phyloP scores from a whole-genome alignment of 2,113 vertebrate species.

The Coregonus clupeaformis region DNA sequence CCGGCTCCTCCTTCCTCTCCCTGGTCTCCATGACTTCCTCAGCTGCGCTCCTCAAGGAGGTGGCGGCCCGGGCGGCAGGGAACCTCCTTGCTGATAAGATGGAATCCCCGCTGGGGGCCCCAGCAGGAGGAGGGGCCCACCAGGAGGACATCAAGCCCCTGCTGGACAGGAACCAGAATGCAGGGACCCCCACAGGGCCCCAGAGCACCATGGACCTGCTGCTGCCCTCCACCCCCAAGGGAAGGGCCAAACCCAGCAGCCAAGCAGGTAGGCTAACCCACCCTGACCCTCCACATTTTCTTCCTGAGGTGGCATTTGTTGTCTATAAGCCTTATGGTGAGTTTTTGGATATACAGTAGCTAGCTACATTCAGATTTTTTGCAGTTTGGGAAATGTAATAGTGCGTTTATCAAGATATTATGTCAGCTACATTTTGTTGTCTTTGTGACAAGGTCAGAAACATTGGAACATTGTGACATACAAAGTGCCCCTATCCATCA shows the following conservation, averaged over 20 bases:
- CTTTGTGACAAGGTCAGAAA: too few relatives aligned
- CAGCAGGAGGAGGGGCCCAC: conserved; percentile 70
- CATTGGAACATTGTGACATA: too few relatives aligned
- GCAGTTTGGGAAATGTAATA: too few relatives aligned
- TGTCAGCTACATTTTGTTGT: too few relatives aligned
- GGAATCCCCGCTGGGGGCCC: conserved; percentile 70
- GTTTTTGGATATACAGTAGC: too few relatives aligned
- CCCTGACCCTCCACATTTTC: background rate
- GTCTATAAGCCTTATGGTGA: too few relatives aligned
- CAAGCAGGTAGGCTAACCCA: conserved; percentile 78
- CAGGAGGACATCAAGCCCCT: conserved; percentile 86
- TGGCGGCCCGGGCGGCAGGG: conserved; percentile 94
- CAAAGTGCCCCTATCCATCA: too few relatives aligned
- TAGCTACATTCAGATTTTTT: too few relatives aligned
- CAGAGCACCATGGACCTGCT: conserved; percentile 86
- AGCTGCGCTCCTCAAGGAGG: conserved; percentile 96
- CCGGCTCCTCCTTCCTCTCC: conserved; percentile 93
- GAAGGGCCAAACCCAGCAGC: conserved; percentile 86
- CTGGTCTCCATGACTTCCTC: conserved; percentile 98
- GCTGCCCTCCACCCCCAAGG: conserved; percentile 88
- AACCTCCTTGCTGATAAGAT: conserved; percentile 93
- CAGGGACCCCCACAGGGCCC: conserved; percentile 81
- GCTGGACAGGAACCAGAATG: conserved; percentile 92
- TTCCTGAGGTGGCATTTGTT: too few relatives aligned
- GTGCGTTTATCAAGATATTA: too few relatives aligned